A percentile compares a stretch with the other conserved stretches of the same genome.
These are phyloP conservation scores for Esox masquinongy DNA, from an alignment of 2,797 vertebrate genomes.

Conservation along the genomic window DNA sequence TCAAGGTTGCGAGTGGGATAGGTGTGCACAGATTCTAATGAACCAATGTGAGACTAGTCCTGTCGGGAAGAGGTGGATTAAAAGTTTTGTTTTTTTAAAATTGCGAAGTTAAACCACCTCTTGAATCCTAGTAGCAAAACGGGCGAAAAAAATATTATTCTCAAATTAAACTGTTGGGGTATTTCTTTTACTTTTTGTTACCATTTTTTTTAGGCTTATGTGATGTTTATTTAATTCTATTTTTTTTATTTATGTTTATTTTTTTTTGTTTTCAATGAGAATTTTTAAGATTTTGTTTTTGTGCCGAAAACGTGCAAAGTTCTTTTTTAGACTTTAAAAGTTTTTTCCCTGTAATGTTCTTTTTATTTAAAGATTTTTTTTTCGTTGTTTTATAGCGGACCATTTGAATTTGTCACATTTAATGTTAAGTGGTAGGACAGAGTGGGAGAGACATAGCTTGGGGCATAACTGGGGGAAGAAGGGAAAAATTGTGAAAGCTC, in stretches of 20 bases:
- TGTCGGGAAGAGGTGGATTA: conserved; percentile 30
- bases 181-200: conserved; percentile 20
- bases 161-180: conserved; percentile 27
- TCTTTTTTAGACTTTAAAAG: conserved; percentile 80
- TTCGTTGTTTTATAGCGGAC: conserved; percentile 78
- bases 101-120: conserved; percentile 18
- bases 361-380: conserved; percentile 81
- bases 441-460: conserved; percentile 51
- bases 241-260: conserved; percentile 38
- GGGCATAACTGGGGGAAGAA: conserved; percentile 53
- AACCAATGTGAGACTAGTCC: conserved; percentile 17
- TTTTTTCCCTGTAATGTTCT: conserved; percentile 72
- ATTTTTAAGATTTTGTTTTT: conserved; percentile 55
- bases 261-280: conserved; percentile 22
- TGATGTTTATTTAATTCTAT: conserved; percentile 40
- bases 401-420: conserved; percentile 59
- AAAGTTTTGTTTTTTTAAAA: conserved; percentile 18
- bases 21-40: conserved; percentile 13
- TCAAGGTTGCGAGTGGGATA: conserved; percentile 11
- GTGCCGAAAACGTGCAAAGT: conserved; percentile 73
- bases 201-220: conserved; percentile 28
- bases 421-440: conserved; percentile 57
- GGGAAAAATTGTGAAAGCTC: conserved; percentile 54
- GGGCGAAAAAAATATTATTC: conserved; percentile 35
- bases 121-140: conserved; percentile 31